phyloP scores from a whole-genome alignment of 2,888 invertebrate species.

The Meteorus cinctellus region DNA sequence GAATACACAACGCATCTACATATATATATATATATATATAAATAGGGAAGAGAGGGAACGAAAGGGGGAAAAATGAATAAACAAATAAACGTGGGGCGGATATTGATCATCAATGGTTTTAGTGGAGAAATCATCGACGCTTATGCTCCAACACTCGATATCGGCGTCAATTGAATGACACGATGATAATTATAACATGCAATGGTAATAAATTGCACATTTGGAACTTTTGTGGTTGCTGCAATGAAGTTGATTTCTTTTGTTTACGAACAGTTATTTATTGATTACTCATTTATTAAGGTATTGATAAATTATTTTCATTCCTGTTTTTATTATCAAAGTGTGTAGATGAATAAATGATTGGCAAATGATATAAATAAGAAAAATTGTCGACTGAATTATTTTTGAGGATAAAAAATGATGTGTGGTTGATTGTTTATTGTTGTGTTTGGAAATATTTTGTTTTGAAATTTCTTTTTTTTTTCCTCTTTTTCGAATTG shows the following conservation, averaged over 20 bases:
- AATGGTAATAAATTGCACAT: too few species aligned
- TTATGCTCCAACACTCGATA: constrained; percentile 30
- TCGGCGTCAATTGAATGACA: neutral
- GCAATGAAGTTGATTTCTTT: too few species aligned
- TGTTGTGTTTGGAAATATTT: neutral
- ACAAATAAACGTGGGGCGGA: constrained; percentile 50
- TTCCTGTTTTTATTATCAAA: too few species aligned
- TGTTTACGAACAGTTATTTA: too few species aligned
- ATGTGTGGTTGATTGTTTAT: neutral
- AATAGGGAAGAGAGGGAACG: neutral
- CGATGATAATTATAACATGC: too few species aligned
- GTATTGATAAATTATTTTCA: too few species aligned
- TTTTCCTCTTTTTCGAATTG: neutral
- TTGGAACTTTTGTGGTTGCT: too few species aligned
- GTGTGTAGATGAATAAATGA: too few species aligned
- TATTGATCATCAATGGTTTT: constrained; percentile 44
- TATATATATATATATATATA: neutral
- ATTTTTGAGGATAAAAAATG: too few species aligned
- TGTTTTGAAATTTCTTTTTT: neutral
- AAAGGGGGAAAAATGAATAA: constrained; percentile 56
- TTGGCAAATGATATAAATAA: too few species aligned
- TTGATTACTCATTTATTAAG: too few species aligned
- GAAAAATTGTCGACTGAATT: too few species aligned
- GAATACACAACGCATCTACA: constrained; percentile 42
- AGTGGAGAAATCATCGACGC: constrained; percentile 19